Conservation (phyloP, 2,113 vertebrate species). For the Tautogolabrus adspersus region DNA sequence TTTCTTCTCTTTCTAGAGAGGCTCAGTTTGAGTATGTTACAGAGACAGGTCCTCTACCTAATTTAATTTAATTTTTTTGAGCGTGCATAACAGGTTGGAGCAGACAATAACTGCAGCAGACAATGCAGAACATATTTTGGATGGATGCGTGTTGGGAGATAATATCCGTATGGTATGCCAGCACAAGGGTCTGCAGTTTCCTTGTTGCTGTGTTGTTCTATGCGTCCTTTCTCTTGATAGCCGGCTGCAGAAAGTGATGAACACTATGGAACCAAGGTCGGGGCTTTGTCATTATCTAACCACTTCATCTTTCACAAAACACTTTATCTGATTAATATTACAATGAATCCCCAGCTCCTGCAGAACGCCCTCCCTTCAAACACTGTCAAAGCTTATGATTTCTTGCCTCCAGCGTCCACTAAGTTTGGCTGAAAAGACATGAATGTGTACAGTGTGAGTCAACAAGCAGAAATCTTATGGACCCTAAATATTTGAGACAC, state of each 20-base stretch:
- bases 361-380: background rate
- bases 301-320: constrained; percentile 44
- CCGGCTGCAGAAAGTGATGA: constrained; percentile 30
- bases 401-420: background rate
- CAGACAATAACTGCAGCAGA: constrained; percentile 4
- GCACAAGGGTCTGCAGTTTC: constrained; percentile 19
- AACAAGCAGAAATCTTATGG: too few species aligned
- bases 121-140: constrained; percentile 14
- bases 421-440: background rate
- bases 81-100: background rate
- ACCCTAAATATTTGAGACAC: too few species aligned
- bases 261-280: constrained; percentile 50
- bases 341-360: background rate
- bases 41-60: background rate
- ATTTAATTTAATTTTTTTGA: background rate
- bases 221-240: constrained; percentile 5
- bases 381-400: background rate
- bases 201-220: background rate
- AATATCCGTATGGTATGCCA: background rate
- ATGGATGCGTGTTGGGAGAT: background rate
- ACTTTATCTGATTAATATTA: constrained; percentile 58
- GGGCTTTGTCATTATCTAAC: constrained; percentile 26
- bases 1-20: background rate
- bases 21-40: background rate
- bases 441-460: too few species aligned